Base-by-base conservation (phyloP, 2,797 vertebrate genomes). In the Bovichtus diacanthus region DNA sequence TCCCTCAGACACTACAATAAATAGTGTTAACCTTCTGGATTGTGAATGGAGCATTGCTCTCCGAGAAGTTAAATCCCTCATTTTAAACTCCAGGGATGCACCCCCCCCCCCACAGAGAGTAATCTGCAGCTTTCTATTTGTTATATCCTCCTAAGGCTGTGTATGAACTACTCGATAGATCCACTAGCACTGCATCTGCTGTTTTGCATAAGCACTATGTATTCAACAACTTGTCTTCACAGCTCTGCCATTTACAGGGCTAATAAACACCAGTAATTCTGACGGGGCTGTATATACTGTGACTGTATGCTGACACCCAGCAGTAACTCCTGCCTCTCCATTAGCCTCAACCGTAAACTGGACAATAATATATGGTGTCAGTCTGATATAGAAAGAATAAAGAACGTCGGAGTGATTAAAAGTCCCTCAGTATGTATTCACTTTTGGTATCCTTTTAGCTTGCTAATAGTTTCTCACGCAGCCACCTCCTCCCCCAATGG, bases 101-200 rank as follows among this genome's bases (percentile, higher is more conserved):
- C 23, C 67, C 82, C 77, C 87, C 31, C 31, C n/a, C 84, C 90
- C 65, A 86, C 86, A 44, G 80, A 69, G 79, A 82, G 74, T 89
- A 93, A 94, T 93, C 90, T 92, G 67, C 73, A 83, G 84, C 86
- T 88, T 88, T 88, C 70, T 87, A 64, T 91, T 92, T 91, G 85
- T 90, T 87, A 87, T 83, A 87, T 88, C 86, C 83, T 89, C 83
- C 87, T 82, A 76, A 90, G 82, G 83, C 86, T 65, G 56, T 80
- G 82, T 85, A 89, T 92, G 84, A 90, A 84, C 81, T 77, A 55
- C 70, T 72, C 38, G 10, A 78, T 84, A 87, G 73, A 90, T 89
- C 74, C 77, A 77, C 76, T 31, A 54, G 82, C 50, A 1, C 70
- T 63, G 66, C 79, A 79, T 88, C 86, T 83, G 69, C 87, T 88